phyloP scores from a whole-genome alignment of 2,888 invertebrate species.

The Catocala sponsa region DNA sequence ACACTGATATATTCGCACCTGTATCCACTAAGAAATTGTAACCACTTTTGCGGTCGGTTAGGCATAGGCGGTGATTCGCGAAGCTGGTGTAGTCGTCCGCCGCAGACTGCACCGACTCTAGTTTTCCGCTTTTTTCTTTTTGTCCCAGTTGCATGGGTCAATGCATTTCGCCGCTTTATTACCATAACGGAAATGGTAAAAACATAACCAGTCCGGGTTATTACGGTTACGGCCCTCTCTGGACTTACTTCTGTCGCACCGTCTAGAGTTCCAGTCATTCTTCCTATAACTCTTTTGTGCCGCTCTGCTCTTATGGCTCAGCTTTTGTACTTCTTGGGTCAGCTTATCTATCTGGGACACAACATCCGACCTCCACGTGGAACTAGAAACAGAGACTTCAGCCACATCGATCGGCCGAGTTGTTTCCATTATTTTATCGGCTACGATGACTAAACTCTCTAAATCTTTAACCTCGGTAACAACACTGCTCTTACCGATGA shows the following conservation, averaged over 20 bases:
- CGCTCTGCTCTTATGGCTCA: slow-evolving; percentile 4
- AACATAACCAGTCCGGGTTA: slow-evolving; percentile 7
- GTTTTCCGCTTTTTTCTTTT: slow-evolving; percentile 15
- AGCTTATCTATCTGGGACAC: background rate
- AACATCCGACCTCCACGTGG: background rate
- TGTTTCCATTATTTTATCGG: slow-evolving; percentile 13
- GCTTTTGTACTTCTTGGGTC: background rate
- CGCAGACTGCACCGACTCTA: slow-evolving; percentile 4
- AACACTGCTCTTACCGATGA: slow-evolving; percentile 15
- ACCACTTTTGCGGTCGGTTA: slow-evolving; percentile 8
- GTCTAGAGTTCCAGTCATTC: background rate
- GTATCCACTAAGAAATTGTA: slow-evolving; percentile 23
- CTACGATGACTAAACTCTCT: slow-evolving; percentile 16
- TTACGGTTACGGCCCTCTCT: background rate
- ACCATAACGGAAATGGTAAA: background rate
- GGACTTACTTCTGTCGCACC: too few relatives aligned
- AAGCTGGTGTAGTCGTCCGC: background rate
- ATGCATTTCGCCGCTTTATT: slow-evolving; percentile 5
- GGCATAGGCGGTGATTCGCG: too few relatives aligned
- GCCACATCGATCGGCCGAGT: slow-evolving; percentile 1
- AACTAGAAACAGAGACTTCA: background rate
- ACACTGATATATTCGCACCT: slow-evolving; percentile 2
- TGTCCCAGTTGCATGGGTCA: slow-evolving; percentile 7
- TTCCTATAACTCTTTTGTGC: background rate
- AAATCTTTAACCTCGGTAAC: slow-evolving; percentile 20